These are phyloP conservation scores for Onychostoma macrolepis DNA, from an alignment of 2,113 vertebrate genomes.

Conservation along the genomic window DNA sequence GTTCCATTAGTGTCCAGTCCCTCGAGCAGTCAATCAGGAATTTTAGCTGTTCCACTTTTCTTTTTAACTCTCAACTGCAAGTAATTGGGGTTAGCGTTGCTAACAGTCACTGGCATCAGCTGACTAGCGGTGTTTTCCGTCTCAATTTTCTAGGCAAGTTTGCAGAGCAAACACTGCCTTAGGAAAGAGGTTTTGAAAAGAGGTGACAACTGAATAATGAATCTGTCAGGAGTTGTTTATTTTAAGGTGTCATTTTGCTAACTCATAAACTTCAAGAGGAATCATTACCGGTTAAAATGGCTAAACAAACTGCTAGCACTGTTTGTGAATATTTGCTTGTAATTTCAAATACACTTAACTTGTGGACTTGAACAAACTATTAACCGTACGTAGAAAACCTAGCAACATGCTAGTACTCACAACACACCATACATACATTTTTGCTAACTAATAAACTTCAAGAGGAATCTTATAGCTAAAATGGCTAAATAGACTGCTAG, in stretches of 20 bases:
- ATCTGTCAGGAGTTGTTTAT: constrained; percentile 34
- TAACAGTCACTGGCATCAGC: not conserved
- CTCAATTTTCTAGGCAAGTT: not conserved
- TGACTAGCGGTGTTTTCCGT: not conserved
- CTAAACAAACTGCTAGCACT: constrained; percentile 1
- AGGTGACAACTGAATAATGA: constrained; percentile 6
- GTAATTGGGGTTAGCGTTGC: constrained; percentile 41
- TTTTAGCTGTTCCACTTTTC: constrained; percentile 19
- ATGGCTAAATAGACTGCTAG: too few species aligned
- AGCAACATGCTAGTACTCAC: not conserved
- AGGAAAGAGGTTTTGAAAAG: not conserved
- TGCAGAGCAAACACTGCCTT: not conserved
- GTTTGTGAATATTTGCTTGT: not conserved
- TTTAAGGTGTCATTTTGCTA: constrained; percentile 11
- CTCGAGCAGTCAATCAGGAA: constrained; percentile 43
- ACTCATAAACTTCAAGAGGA: not conserved
- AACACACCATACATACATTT: not conserved
- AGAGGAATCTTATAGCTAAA: too few species aligned
- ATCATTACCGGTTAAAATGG: not conserved
- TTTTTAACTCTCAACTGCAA: constrained; percentile 5
- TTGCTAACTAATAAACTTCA: too few species aligned
- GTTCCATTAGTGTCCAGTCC: constrained; percentile 52
- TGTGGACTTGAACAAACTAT: not conserved
- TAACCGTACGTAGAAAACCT: not conserved
- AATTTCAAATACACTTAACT: not conserved